phyloP scores from a whole-genome alignment of 2,113 vertebrate genomes.

The Tragelaphus scriptus region DNA sequence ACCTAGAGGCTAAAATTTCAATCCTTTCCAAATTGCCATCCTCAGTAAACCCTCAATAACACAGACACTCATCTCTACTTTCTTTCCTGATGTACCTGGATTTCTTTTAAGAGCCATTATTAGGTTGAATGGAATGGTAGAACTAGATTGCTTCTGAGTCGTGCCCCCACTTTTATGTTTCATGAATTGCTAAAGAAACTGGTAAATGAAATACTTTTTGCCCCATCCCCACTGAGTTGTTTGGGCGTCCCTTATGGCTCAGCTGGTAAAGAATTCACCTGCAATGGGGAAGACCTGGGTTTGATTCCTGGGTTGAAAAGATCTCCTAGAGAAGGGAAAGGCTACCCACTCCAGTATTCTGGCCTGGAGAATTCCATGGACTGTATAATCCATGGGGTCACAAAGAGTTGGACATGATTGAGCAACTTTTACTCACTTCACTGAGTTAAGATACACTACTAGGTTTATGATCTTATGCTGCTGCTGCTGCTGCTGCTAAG shows the following conservation, averaged over 20 bases:
- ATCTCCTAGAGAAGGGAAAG: background rate
- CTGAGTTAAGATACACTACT: background rate
- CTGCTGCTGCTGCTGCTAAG: no score
- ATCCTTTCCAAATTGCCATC: conserved; percentile 2
- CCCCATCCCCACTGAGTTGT: background rate
- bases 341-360: background rate
- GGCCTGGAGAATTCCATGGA: background rate
- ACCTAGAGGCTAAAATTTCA: background rate
- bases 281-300: background rate
- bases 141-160: background rate
- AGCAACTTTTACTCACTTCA: background rate
- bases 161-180: background rate
- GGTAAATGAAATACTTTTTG: background rate
- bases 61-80: background rate
- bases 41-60: background rate
- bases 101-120: conserved; percentile 46
- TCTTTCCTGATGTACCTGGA: background rate
- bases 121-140: background rate
- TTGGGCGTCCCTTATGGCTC: background rate
- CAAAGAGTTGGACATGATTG: background rate
- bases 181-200: conserved; percentile 19
- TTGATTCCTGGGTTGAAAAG: background rate
- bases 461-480: conserved; percentile 1
- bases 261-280: background rate
- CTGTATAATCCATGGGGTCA: background rate